Evolutionary conservation across 2,797 vertebrate species (phyloP).

Genomic region (Muraenolepis orangiensis): DNA sequence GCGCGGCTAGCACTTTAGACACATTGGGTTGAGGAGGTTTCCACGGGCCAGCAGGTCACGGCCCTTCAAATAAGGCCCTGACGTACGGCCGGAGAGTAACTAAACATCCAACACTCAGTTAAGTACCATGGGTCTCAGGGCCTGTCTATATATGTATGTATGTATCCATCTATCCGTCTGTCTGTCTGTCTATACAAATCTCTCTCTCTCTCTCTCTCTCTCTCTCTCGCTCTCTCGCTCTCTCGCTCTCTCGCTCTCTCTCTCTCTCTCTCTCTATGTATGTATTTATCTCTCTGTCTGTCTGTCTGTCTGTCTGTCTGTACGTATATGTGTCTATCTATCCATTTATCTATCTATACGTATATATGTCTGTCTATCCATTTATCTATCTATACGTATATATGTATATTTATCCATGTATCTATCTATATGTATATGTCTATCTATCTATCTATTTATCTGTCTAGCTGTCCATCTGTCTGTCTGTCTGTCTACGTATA

Average conservation of each 20-base stretch:
- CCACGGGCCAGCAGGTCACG: slow-evolving; percentile 29
- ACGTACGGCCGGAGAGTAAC: neutral
- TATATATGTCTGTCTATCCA: neutral
- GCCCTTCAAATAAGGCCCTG: neutral
- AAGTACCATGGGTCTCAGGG: too few species aligned
- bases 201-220: neutral
- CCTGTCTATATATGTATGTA: too few species aligned
- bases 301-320: neutral
- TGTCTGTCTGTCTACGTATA: neutral
- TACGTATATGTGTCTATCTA: neutral
- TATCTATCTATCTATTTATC: neutral
- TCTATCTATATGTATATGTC: neutral
- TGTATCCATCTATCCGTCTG: too few species aligned
- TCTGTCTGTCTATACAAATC: too few species aligned
- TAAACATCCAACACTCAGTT: too few species aligned
- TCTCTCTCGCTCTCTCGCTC: neutral
- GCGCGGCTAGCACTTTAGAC: slow-evolving; percentile 22
- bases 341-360: neutral
- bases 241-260: too few species aligned
- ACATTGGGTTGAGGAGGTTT: neutral
- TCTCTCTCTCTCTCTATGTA: too few species aligned
- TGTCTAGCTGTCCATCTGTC: neutral
- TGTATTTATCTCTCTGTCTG: too few species aligned
- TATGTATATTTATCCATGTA: neutral
- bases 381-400: neutral